A percentile compares a stretch with the other conserved stretches of the same genome.
Evolutionary conservation across 2,113 vertebrate genomes (phyloP).

Genomic region (Otus sunia): DNA sequence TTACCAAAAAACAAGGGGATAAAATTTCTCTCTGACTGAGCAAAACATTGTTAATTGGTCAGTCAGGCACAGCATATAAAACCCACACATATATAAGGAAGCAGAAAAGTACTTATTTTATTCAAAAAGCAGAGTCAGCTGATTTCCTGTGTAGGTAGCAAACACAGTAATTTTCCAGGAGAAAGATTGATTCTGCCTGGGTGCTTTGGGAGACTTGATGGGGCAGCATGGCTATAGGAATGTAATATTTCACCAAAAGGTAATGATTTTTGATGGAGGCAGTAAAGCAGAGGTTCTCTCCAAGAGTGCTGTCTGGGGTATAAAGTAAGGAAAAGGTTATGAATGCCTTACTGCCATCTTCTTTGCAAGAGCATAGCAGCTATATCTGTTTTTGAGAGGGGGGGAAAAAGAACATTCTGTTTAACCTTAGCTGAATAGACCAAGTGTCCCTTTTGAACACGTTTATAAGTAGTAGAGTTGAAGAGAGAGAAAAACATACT

Average conservation of each 20-base stretch:
- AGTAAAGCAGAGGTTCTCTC: neutral
- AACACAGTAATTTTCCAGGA: neutral
- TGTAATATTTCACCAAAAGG: neutral
- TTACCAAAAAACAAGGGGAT: neutral
- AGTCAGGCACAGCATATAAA: neutral
- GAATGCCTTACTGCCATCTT: neutral
- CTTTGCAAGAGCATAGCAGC: neutral
- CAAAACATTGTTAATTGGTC: neutral
- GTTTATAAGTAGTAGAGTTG: neutral
- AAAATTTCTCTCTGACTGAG: neutral
- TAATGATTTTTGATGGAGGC: neutral
- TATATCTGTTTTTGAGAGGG: neutral
- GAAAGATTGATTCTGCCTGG: neutral
- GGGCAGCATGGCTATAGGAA: neutral
- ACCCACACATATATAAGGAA: neutral
- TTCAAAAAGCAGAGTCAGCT: neutral
- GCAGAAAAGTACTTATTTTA: neutral
- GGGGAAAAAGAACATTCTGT: neutral
- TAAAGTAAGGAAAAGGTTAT: neutral
- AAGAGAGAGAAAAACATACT: neutral
- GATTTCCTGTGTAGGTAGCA: neutral
- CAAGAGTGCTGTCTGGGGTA: rapidly evolving
- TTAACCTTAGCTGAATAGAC: neutral
- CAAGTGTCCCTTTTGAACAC: neutral
- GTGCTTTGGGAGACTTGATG: neutral